phyloP scores from a whole-genome alignment of 2,888 invertebrate species.

The Galerucella pusilla region DNA sequence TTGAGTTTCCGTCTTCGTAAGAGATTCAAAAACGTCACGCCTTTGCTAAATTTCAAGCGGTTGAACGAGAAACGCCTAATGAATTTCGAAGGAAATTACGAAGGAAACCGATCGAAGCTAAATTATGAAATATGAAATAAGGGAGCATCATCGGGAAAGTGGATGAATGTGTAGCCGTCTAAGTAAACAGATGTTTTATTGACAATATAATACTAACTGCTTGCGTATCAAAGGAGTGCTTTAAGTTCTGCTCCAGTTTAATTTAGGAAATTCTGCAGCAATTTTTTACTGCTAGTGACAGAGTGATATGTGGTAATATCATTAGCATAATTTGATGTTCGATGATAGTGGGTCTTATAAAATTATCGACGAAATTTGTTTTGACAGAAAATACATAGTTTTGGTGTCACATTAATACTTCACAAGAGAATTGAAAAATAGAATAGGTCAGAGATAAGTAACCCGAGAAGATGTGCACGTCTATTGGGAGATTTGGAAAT shows the following conservation, averaged over 20 bases:
- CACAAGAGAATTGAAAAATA: too few relatives aligned
- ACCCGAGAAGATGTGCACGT: too few relatives aligned
- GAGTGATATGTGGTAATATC: background rate
- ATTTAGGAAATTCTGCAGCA: background rate
- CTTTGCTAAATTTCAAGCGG: background rate
- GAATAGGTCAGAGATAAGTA: too few relatives aligned
- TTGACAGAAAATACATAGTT: background rate
- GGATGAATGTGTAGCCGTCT: background rate
- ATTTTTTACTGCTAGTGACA: background rate
- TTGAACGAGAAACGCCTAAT: background rate
- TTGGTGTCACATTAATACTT: too few relatives aligned
- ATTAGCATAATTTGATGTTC: background rate
- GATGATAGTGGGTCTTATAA: background rate
- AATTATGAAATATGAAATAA: background rate
- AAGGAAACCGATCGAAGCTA: slow-evolving; percentile 4
- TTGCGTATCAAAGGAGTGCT: background rate
- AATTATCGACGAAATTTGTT: background rate
- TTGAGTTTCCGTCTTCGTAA: background rate
- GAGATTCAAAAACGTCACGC: background rate
- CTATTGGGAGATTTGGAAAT: too few relatives aligned
- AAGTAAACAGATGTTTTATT: background rate
- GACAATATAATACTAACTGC: background rate
- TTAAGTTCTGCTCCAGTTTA: background rate
- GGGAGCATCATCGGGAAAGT: background rate
- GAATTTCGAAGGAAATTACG: background rate